Evolutionary conservation across 2,888 invertebrate genomes (phyloP), one percentile per base, ranked within the genome.

Genomic region (Gastracanthus pulcherrimus): DNA sequence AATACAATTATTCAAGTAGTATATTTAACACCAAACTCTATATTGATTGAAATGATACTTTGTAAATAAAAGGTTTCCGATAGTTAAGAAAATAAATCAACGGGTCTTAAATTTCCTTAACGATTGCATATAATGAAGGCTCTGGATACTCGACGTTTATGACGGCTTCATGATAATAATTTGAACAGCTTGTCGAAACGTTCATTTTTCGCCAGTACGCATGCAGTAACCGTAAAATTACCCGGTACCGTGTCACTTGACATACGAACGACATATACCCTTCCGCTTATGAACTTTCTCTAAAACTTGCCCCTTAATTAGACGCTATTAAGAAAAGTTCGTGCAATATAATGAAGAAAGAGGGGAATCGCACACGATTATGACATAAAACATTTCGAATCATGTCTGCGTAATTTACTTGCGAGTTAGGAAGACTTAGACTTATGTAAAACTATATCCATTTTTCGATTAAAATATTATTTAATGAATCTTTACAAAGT

Each of bases 211-310:
- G 60, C 36, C 60, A 58, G 60, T 38, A 26, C 38, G 60, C 2
- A 7, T 9, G 60, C 72, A 31, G 5, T 26, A 3, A 13, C 29
- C 38, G 55, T 51, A 66, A 76, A 76, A 76, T 76, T 38, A 72
- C 16, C 11, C 19, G 23, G 23, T 26, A 11, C 31, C 38, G 58
- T 71, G 45, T 66, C 66, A 48, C 26, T 23, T 9, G 36, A 55
- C 23, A 26, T 66, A 11, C 13, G 36, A 26, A 29, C 36, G 64
- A 19, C 31, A 38, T 13, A 45, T n/a, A 34, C 23, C 38, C 48
- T 72, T 72, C 71, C 71, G 71, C 71, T 72, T 67, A 71, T 38
- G 36, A 71, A 71, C 78, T 78, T 78, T 78, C 78, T 19, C 70
- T 31, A 23, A 64, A 38, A 64, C 51, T 71, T 55, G 34, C 71